Percentiles rank a stretch among this genome's conserved stretches.
Evolutionary conservation across 2,888 invertebrate species (phyloP).

Genomic region (Xestia xanthographa): DNA sequence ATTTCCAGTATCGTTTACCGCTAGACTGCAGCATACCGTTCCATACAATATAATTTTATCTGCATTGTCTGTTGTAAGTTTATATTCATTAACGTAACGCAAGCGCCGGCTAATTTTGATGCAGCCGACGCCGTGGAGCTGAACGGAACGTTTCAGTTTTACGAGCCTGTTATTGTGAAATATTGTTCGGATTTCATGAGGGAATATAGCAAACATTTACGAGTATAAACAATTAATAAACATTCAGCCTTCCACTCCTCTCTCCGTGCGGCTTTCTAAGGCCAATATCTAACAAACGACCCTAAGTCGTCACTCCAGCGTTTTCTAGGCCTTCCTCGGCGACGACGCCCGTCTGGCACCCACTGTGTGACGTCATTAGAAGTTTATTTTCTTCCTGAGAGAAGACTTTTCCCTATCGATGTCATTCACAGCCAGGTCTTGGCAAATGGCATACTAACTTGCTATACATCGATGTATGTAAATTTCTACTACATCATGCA

Average conservation of each 20-base stretch:
- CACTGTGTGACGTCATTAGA: no score
- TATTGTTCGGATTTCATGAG: slow-evolving; percentile 42
- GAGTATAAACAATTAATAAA: slow-evolving; percentile 12
- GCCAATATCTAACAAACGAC: no score
- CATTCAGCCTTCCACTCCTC: no score
- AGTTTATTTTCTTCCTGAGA: not conserved
- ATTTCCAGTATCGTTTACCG: not conserved
- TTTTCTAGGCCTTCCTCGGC: no score
- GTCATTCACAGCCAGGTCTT: not conserved
- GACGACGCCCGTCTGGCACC: no score
- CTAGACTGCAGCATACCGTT: slow-evolving; percentile 3
- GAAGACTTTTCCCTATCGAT: not conserved
- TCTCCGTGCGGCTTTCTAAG: no score
- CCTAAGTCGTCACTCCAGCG: no score
- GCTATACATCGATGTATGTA: not conserved
- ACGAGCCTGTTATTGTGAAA: slow-evolving; percentile 52
- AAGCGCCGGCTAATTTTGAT: slow-evolving; percentile 35
- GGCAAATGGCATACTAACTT: not conserved
- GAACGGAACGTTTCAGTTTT: slow-evolving; percentile 37
- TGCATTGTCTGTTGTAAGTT: slow-evolving; percentile 21
- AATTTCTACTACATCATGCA: not conserved
- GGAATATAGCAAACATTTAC: slow-evolving; percentile 14
- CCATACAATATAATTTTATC: slow-evolving; percentile 11
- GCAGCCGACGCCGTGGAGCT: slow-evolving; percentile 49
- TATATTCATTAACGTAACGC: slow-evolving; percentile 32